phyloP scores from a whole-genome alignment of 2,113 vertebrate species.

The Pontoporia blainvillei region DNA sequence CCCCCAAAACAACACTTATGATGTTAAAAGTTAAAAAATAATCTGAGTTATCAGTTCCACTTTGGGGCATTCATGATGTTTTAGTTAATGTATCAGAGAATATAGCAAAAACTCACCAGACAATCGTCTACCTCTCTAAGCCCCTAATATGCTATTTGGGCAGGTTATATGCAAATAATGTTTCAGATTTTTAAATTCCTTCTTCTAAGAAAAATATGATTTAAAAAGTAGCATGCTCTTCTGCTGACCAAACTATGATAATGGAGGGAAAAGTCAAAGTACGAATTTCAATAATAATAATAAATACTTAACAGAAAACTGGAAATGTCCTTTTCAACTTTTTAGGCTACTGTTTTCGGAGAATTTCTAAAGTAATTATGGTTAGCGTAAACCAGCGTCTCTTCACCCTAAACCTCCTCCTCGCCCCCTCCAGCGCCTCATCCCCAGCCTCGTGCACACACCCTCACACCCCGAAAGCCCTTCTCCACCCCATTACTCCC shows the following conservation, averaged over 20 bases:
- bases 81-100: slow-evolving; percentile 20
- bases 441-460: neutral
- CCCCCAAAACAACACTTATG: neutral
- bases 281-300: neutral
- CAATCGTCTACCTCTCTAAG: neutral
- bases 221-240: slow-evolving; percentile 10
- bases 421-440: neutral
- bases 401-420: neutral
- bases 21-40: slow-evolving; percentile 29
- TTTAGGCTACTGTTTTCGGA: neutral
- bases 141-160: neutral
- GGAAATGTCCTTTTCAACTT: slow-evolving; percentile 19
- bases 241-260: neutral
- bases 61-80: neutral
- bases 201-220: neutral
- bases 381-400: neutral
- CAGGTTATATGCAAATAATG: neutral
- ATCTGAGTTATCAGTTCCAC: slow-evolving; percentile 21
- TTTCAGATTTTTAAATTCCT: slow-evolving; percentile 17
- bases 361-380: neutral
- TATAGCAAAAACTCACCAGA: neutral
- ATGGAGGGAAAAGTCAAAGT: neutral
- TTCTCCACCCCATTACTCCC: neutral
- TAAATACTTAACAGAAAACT: slow-evolving; percentile 2
- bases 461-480: neutral